A percentile compares a stretch with the other conserved stretches of the same genome.
Evolutionary conservation across 1,140 invertebrate genomes (phyloP).

Genomic region (Physella acuta): DNA sequence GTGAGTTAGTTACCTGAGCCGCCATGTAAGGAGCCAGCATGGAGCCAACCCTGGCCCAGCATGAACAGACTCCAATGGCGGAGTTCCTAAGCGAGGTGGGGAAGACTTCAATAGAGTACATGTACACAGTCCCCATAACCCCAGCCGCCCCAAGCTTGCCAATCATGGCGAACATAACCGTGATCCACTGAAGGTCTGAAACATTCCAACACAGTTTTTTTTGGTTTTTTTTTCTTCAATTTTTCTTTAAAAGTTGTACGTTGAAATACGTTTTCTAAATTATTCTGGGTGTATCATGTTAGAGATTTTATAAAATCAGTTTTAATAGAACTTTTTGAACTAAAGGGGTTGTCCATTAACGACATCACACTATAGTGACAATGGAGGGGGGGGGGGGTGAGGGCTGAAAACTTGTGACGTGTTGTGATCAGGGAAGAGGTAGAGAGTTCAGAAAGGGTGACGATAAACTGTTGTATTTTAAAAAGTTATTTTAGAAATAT

Average conservation of each 20-base stretch:
- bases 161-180: slow-evolving; percentile 25
- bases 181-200: slow-evolving; percentile 25
- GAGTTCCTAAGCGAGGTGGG: slow-evolving; percentile 27
- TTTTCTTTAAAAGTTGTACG: no score
- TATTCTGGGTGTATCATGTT: neutral
- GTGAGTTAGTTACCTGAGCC: slow-evolving; percentile 12
- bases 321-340: no score
- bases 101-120: slow-evolving; percentile 25
- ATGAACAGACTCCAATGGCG: slow-evolving; percentile 11
- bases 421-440: no score
- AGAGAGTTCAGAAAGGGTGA: no score
- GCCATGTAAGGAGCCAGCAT: slow-evolving; percentile 26
- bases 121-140: slow-evolving; percentile 22
- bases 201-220: neutral
- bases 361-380: no score
- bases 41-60: slow-evolving; percentile 17
- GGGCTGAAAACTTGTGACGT: no score
- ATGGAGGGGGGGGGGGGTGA: no score
- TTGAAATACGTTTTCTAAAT: neutral
- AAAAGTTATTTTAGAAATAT: no score
- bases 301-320: neutral
- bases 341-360: no score
- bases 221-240: no score
- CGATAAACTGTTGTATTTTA: no score
- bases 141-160: slow-evolving; percentile 22